Conservation (phyloP, 2,888 invertebrate genomes). For the Yponomeuta sedellus region DNA sequence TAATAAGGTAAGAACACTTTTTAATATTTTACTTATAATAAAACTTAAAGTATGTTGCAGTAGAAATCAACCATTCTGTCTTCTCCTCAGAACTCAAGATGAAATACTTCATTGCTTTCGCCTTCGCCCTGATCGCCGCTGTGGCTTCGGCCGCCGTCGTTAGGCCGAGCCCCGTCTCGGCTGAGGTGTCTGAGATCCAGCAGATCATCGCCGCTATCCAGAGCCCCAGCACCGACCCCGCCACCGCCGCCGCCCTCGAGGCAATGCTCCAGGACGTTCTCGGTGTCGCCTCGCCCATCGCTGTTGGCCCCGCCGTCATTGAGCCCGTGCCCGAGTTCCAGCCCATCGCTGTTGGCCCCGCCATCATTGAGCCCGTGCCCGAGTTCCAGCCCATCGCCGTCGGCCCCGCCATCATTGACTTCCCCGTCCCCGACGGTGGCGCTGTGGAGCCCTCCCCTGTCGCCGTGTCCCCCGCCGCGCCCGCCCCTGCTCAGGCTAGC, state of each 20-base stretch:
- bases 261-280: slow-evolving; percentile 29
- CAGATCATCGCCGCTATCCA: slow-evolving; percentile 47
- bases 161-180: slow-evolving; percentile 26
- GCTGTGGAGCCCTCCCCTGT: slow-evolving; percentile 24
- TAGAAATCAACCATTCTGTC: not conserved
- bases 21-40: not conserved
- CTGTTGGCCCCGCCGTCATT: slow-evolving; percentile 24
- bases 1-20: slow-evolving; percentile 8
- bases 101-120: slow-evolving; percentile 52
- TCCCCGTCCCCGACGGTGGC: slow-evolving; percentile 25
- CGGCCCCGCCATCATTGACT: slow-evolving; percentile 20
- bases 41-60: not conserved
- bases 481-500: slow-evolving; percentile 19
- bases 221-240: slow-evolving; percentile 46
- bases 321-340: too few relatives aligned
- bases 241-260: slow-evolving; percentile 36
- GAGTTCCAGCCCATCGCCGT: slow-evolving; percentile 12
- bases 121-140: slow-evolving; percentile 46
- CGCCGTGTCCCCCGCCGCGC: slow-evolving; percentile 17
- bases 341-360: slow-evolving; percentile 14
- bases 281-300: slow-evolving; percentile 21
- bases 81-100: slow-evolving; percentile 35
- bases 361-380: slow-evolving; percentile 21
- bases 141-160: slow-evolving; percentile 41
- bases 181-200: slow-evolving; percentile 32